A percentile compares a stretch with the other conserved stretches of the same genome.
Evolutionary conservation across 2,113 vertebrate genomes (phyloP).

Genomic region (Poeciliopsis retropinna): DNA sequence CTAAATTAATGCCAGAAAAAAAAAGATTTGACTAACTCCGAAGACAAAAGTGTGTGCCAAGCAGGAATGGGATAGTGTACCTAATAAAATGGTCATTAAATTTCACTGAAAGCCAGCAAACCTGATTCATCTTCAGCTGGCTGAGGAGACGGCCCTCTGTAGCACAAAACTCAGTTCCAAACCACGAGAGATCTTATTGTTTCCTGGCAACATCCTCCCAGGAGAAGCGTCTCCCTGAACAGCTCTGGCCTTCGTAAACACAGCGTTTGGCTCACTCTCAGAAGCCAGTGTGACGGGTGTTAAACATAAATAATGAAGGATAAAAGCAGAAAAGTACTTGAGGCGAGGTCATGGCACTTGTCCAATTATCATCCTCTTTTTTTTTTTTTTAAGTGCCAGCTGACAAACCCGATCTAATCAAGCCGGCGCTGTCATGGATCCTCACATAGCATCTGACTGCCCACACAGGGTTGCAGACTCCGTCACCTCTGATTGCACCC

Average conservation of each 20-base stretch:
- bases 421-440: conserved; percentile 16
- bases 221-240: conserved; percentile 34
- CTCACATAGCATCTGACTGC: conserved; percentile 10
- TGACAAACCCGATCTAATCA: conserved; percentile 46
- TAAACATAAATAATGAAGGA: conserved; percentile 41
- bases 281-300: conserved; percentile 13
- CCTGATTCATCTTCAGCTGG: conserved; percentile 11
- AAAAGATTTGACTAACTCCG: too few species aligned
- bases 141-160: conserved; percentile 31
- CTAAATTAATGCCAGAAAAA: too few species aligned
- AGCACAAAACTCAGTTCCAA: conserved; percentile 30
- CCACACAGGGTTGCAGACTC: conserved; percentile 10
- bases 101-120: too few species aligned
- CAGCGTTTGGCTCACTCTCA: conserved; percentile 5
- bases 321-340: conserved; percentile 23
- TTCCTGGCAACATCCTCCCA: conserved; percentile 57
- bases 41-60: too few species aligned
- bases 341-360: conserved; percentile 35
- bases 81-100: too few species aligned
- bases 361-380: conserved; percentile 45
- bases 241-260: conserved; percentile 16
- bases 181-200: conserved; percentile 36
- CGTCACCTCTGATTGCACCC: conserved; percentile 18
- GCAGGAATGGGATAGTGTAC: too few species aligned
- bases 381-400: conserved; percentile 31